These are phyloP conservation scores for Lypha dubia DNA, from an alignment of 2,888 invertebrate genomes.

Conservation along the genomic window DNA sequence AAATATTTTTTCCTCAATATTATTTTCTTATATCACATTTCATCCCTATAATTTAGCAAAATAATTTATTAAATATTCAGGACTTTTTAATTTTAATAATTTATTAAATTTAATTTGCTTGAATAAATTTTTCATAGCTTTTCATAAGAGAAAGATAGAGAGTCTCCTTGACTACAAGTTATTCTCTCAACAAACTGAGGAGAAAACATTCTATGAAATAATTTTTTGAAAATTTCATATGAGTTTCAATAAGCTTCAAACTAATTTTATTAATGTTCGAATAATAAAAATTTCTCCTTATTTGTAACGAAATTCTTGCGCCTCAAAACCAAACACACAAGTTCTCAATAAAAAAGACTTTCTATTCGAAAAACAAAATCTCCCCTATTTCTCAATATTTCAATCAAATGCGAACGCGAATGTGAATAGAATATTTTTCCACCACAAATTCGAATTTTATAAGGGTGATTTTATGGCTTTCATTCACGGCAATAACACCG, in stretches of 20 bases:
- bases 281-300: conserved; percentile 47
- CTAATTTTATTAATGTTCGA: background rate
- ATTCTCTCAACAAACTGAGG: background rate
- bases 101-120: background rate
- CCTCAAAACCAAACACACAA: background rate
- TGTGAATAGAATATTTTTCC: conserved; percentile 15
- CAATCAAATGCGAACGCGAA: background rate
- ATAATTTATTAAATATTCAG: too few relatives aligned
- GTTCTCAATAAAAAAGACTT: background rate
- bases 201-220: background rate
- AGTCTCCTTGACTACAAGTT: background rate
- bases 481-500: conserved; percentile 4
- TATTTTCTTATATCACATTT: too few relatives aligned
- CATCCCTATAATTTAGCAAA: too few relatives aligned
- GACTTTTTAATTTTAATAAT: background rate
- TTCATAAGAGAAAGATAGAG: too few relatives aligned
- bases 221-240: background rate
- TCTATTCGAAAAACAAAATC: background rate
- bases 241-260: background rate
- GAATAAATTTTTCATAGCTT: background rate
- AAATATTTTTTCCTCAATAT: too few relatives aligned
- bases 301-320: background rate
- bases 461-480: conserved; percentile 46
- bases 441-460: conserved; percentile 34
- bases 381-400: conserved; percentile 20